These are phyloP conservation scores for Drosophila kohkoa DNA, from an alignment of 1,140 invertebrate genomes.

Conservation along the genomic window DNA sequence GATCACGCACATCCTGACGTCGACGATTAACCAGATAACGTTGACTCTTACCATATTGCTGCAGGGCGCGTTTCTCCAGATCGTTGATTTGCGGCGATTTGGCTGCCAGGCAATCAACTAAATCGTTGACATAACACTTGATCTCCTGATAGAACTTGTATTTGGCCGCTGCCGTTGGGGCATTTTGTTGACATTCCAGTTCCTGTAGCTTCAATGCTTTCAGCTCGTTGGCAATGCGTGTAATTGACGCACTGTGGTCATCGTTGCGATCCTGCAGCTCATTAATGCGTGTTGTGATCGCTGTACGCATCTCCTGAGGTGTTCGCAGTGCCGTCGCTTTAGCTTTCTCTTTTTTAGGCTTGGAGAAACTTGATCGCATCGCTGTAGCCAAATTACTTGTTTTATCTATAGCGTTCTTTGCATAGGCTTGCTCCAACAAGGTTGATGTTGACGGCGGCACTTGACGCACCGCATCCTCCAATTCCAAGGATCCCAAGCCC, in stretches of 20 bases:
- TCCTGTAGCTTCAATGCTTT: constrained; percentile 88
- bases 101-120: constrained; percentile 98
- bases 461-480: constrained; percentile 38
- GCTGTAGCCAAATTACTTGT: constrained; percentile 51
- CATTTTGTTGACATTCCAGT: constrained; percentile 87
- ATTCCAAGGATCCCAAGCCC: constrained; percentile 15
- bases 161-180: constrained; percentile 89
- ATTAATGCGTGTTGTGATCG: constrained; percentile 56
- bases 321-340: constrained; percentile 85
- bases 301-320: constrained; percentile 87
- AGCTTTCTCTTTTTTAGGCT: constrained; percentile 74
- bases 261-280: constrained; percentile 85
- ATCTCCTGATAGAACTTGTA: constrained; percentile 98
- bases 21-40: constrained; percentile 92
- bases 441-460: constrained; percentile 71
- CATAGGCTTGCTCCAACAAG: constrained; percentile 81
- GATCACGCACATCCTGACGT: constrained; percentile 96
- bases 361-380: constrained; percentile 47
- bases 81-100: constrained; percentile 92
- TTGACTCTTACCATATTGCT: constrained; percentile 90
- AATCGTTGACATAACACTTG: constrained; percentile 97
- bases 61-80: constrained; percentile 92
- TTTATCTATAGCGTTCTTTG: constrained; percentile 64
- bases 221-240: constrained; percentile 86
- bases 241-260: constrained; percentile 86